phyloP scores from a whole-genome alignment of 1,140 invertebrate genomes.

The Elysia chlorotica region DNA sequence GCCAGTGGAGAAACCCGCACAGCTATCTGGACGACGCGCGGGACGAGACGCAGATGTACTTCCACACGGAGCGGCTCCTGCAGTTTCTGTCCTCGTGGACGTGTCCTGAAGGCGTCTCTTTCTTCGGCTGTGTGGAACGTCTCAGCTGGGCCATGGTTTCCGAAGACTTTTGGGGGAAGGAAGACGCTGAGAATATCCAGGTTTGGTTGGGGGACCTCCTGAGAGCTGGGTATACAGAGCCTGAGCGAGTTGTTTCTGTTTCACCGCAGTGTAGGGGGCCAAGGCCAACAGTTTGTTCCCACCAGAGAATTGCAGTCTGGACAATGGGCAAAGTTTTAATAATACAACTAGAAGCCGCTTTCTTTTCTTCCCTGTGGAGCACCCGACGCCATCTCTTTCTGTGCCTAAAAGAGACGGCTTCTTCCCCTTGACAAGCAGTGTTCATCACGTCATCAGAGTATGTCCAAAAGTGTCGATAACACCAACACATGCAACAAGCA shows the following conservation, averaged over 20 bases:
- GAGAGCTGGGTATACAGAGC: conserved; percentile 25
- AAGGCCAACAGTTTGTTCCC: too few species aligned
- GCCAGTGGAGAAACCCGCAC: conserved; percentile 39
- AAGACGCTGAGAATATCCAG: conserved; percentile 27
- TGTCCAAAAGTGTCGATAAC: background rate
- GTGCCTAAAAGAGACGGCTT: background rate
- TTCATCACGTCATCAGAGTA: too few species aligned
- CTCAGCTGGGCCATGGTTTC: conserved; percentile 28
- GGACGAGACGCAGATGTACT: conserved; percentile 40
- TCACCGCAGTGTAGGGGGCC: too few species aligned
- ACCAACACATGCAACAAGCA: background rate
- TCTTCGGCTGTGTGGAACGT: conserved; percentile 31
- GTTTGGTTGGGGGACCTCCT: conserved; percentile 37
- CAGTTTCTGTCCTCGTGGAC: conserved; percentile 36
- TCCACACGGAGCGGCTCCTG: conserved; percentile 31
- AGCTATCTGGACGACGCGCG: conserved; percentile 34
- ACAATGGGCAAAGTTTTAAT: too few species aligned
- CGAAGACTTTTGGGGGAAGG: conserved; percentile 28
- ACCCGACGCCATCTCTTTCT: background rate
- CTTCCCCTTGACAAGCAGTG: too few species aligned
- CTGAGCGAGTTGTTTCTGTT: too few species aligned
- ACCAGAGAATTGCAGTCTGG: background rate
- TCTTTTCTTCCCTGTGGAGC: background rate
- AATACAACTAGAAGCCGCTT: too few species aligned
- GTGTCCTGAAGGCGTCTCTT: conserved; percentile 25